Evolutionary conservation across 2,888 invertebrate genomes (phyloP), one percentile per base, ranked within the genome.

Genomic region (Ditula angustiorana): DNA sequence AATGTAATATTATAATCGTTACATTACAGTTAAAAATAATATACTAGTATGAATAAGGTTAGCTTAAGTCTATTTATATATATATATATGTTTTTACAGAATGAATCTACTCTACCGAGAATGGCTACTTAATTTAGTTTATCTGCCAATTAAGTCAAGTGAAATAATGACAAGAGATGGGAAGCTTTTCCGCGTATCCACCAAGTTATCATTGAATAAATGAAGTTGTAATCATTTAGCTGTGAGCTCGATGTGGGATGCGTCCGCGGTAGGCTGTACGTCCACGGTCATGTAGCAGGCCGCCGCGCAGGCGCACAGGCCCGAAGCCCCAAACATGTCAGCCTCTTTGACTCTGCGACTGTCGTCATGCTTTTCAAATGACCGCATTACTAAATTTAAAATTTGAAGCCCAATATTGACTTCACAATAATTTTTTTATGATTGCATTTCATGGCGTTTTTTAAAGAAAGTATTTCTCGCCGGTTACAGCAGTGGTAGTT

Each of bases 271-370:
- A 60, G 47, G 67, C 55, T 67, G 68, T 69, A 72, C 19, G 35
- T 74, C 74, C 73, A 73, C 65, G 66, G 78, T 81, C 83, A 83
- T 80, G 83, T 71, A 61, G 67, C 59, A n/a, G n/a, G n/a, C n/a
- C n/a, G 57, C 59, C 67, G 69, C 52, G 21, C 53, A 67, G 41
- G 37, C 63, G 71, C 69, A 71, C 73, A 69, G 72, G 71, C 60
- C 62, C 44, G 66, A 66, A 69, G 72, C 71, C 60, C 62, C 44
- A 65, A 66, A 72, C 74, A 74, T 75, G 76, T 66, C 69, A 52
- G 57, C 64, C 58, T 69, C 69, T 67, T 68, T 71, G 74, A 68
- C 69, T 69, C 74, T 68, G 70, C 55, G 21, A 57, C 56, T 49
- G 59, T 41, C 60, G 67, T 61, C 63, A 50, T 41, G 61, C 61